Conservation (phyloP, 2,888 invertebrate genomes). For the Trimorus sp. region DNA sequence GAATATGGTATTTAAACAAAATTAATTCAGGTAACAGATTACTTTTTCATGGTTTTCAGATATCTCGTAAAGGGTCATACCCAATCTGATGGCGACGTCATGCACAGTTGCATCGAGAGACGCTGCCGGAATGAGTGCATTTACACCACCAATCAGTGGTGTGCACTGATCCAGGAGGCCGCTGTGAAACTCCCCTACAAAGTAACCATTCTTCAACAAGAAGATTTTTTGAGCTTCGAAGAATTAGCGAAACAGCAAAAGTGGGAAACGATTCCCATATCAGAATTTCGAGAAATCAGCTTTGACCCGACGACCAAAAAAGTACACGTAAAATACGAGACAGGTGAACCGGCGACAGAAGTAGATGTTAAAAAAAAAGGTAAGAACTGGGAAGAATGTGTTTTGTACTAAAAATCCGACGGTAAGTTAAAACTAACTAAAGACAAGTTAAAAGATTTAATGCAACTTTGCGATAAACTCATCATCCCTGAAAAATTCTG, state of each 20-base stretch:
- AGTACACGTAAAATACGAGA: conserved; percentile 9
- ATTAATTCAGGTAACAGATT: neutral
- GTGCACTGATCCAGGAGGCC: neutral
- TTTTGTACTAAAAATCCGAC: neutral
- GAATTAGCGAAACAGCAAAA: conserved; percentile 1
- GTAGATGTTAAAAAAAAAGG: neutral
- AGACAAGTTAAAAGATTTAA: neutral
- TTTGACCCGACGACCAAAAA: conserved; percentile 10
- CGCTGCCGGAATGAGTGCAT: neutral
- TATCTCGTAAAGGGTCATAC: conserved; percentile 21
- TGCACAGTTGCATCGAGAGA: conserved; percentile 20
- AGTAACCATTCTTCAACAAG: conserved; percentile 9
- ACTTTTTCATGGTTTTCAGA: neutral
- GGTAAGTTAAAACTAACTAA: neutral
- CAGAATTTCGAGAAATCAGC: conserved; percentile 3
- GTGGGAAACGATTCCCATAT: conserved; percentile 5
- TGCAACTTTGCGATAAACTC: neutral
- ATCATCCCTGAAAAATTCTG: neutral
- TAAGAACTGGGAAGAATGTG: conserved; percentile 1
- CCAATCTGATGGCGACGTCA: conserved; percentile 7
- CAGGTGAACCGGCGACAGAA: neutral
- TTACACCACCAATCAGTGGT: conserved; percentile 5
- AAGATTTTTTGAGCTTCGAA: neutral
- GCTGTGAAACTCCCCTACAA: neutral
- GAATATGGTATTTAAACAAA: too few species aligned